Evolutionary conservation across 2,797 vertebrate species (phyloP).

Genomic region (Protosalanx chinensis): DNA sequence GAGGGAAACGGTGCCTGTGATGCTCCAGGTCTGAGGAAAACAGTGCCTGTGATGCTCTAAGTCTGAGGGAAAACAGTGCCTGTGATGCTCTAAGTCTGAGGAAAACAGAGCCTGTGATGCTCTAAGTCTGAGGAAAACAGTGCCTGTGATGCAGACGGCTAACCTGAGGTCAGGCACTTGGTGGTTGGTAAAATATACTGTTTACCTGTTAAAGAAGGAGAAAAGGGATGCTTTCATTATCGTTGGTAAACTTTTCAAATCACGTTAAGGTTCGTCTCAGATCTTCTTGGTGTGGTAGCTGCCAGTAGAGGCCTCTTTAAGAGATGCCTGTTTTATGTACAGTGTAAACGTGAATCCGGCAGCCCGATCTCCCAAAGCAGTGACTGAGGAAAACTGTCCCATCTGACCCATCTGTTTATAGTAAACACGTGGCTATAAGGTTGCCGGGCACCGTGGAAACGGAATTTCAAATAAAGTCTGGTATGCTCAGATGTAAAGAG

Average conservation of each 20-base stretch:
- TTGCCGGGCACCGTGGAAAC: conserved; percentile 30
- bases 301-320: conserved; percentile 1
- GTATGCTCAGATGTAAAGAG: conserved; percentile 36
- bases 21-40: no score
- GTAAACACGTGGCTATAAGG: conserved; percentile 36
- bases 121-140: conserved; percentile 17
- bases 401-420: conserved; percentile 42
- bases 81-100: no score
- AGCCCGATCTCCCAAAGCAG: conserved; percentile 2
- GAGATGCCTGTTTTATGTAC: conserved; percentile 22
- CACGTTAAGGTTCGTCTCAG: no score
- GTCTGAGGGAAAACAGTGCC: no score
- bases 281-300: background rate
- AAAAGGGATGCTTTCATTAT: no score
- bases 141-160: background rate
- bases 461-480: conserved; percentile 49
- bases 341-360: conserved; percentile 9
- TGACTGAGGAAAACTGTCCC: conserved; percentile 2
- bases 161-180: background rate
- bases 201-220: no score
- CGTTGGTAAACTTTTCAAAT: no score
- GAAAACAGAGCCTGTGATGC: no score
- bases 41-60: no score
- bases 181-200: no score
- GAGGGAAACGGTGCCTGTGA: no score